Percentiles rank a stretch among this genome's conserved stretches.
These are phyloP conservation scores for Neolamprologus longior DNA, from an alignment of 2,113 vertebrate genomes.

Conservation along the genomic window DNA sequence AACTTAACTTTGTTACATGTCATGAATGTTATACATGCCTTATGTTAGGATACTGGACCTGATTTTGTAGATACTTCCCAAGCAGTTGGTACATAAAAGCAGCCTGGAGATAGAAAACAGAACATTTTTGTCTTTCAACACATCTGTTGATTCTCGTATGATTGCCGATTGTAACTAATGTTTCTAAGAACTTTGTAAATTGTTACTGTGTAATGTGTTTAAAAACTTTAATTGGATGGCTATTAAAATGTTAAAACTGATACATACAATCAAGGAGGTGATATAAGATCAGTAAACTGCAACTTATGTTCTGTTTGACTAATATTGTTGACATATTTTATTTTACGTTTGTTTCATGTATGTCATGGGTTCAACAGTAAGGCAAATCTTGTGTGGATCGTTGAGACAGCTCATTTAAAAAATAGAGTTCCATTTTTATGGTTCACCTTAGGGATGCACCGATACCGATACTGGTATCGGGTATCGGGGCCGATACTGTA, in stretches of 20 bases:
- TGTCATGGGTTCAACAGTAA: neutral
- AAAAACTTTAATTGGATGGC: neutral
- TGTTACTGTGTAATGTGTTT: neutral
- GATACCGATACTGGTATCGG: too few species aligned
- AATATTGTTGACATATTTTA: neutral
- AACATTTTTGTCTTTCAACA: neutral
- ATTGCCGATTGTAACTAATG: neutral
- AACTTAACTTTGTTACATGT: neutral
- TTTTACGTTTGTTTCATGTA: neutral
- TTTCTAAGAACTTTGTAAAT: neutral
- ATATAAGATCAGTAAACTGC: neutral
- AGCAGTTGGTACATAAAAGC: constrained; percentile 86
- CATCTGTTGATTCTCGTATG: neutral
- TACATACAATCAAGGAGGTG: neutral
- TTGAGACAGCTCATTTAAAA: neutral
- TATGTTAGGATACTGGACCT: constrained; percentile 56
- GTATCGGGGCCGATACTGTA: too few species aligned
- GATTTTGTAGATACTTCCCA: constrained; percentile 83
- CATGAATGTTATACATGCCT: neutral
- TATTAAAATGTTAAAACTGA: neutral
- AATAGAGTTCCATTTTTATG: neutral
- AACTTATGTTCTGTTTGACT: neutral
- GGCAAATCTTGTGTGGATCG: neutral
- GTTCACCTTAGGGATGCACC: too few species aligned
- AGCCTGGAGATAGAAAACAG: constrained; percentile 65